These are phyloP conservation scores for Garra rufa DNA, from an alignment of 2,113 vertebrate species.

Conservation along the genomic window DNA sequence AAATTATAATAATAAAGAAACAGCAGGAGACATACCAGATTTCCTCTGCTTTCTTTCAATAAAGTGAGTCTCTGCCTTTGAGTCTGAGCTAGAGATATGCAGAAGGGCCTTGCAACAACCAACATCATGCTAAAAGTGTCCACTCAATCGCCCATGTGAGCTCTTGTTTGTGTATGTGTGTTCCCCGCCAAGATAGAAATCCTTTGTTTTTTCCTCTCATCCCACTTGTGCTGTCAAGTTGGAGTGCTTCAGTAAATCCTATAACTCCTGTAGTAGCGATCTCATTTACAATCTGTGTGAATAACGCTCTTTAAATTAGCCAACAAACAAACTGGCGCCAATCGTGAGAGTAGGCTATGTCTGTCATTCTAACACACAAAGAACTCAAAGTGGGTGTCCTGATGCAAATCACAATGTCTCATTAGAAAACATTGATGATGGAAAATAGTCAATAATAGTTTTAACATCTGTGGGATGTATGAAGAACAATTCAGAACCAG, in stretches of 20 bases:
- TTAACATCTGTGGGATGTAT: background rate
- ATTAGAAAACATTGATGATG: background rate
- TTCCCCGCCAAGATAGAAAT: constrained; percentile 34
- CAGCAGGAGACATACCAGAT: background rate
- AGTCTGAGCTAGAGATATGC: background rate
- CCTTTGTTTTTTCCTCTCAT: background rate
- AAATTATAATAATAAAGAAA: constrained; percentile 7
- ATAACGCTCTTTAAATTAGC: constrained; percentile 44
- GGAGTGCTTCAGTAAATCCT: constrained; percentile 23
- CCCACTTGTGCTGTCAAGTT: background rate
- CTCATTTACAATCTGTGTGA: constrained; percentile 42
- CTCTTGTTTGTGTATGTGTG: background rate
- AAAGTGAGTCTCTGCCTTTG: background rate
- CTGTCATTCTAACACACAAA: constrained; percentile 19
- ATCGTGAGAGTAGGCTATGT: constrained; percentile 3
- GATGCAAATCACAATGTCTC: background rate
- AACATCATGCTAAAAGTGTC: constrained; percentile 10
- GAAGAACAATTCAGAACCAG: background rate
- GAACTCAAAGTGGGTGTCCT: background rate
- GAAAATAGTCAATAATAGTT: background rate
- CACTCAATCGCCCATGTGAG: background rate
- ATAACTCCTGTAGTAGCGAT: constrained; percentile 25
- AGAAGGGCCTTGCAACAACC: background rate
- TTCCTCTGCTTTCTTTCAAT: constrained; percentile 16
- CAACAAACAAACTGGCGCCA: constrained; percentile 45